Evolutionary conservation across 2,113 vertebrate species (phyloP), one percentile per base, ranked within the genome.

Genomic region (Bufo bufo): DNA sequence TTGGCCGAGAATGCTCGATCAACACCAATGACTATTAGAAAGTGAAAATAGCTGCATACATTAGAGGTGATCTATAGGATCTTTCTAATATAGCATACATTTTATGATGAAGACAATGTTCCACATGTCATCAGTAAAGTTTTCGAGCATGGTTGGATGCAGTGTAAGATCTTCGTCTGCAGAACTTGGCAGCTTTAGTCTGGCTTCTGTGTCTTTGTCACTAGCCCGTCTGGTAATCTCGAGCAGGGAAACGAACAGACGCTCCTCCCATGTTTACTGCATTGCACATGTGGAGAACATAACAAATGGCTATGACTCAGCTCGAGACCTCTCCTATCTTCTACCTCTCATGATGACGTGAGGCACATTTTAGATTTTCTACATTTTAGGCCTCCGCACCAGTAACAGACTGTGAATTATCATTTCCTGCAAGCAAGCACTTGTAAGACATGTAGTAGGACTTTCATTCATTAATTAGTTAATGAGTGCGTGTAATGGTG

Each of bases 241-340:
- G 75, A 78, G 49, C 45, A 47, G 3, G 5, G 43, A 43, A 49
- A 20, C 59, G 14, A 56, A 75, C 43, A 47, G 45, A 54, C 1
- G 75, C 66, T 49, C 85, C 86, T 85, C 82, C 66, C 66, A 89
- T 10, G 77, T 89, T 87, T 56, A 56, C 80, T 85, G 69, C 82
- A 78, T 43, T 87, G 74, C 82, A 61, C 59, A 43, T 3, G 2
- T 89, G 88, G 43, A 80, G 23, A 61, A 81, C 85, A 19, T 71
- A 82, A 77, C n/a, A 59, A 90, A 66, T 63, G 81, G 75, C 71
- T 86, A 69, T 86, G 79, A 69, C 82, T 90, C 84, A 90, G 75
- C 50, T 83, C 33, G 56, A 58, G 49, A 16, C n/a, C 86, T 85
- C 11, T 5, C 78, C 80, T 63, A 11, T 47, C 43, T 52, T 50